Base-by-base conservation (phyloP, 2,797 vertebrate genomes). In the Pangasius larnaudii region DNA sequence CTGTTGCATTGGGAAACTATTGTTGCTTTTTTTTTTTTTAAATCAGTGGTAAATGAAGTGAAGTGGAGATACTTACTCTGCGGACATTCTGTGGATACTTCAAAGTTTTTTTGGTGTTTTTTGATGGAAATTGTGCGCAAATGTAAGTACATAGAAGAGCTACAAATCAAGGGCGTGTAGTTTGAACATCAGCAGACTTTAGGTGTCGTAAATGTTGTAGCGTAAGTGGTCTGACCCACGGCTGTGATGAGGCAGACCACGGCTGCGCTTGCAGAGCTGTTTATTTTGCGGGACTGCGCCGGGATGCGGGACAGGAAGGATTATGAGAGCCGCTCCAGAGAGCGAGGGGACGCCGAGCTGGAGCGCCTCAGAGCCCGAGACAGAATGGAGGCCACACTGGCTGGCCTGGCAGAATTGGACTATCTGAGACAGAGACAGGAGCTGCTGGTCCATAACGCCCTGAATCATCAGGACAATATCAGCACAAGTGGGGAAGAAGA, bases 351-450 rank as follows among this genome's bases (percentile, higher is more conserved):
- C 81, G 91, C 84, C 14, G 92, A 92, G 36, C 49, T 88, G 90
- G 96, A 96, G 90, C 94, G 96, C 84, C 75, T 53, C 61, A 24
- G 49, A 86, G 75, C 96, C 82, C 95, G 97, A 74, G 97, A 98
- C 93, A 94, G 97, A 84, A 94, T 98, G 94, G 97, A 97, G 88
- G 97, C 97, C 92, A 95, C 97, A 46, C 93, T 96, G 90, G 97
- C 97, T 65, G 97, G 97, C 3, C 93, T 99, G 89, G 96, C 93
- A n/a, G 98, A 99, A 94, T 95, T 98, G 96, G 96, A 96, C n/a
- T 95, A 95, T 90, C 95, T 98, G 93, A 94, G 97, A 87, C 96
- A 95, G 91, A 95, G 97, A 85, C 98, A 99, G 93, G 96, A 97
- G 93, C 92, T 94, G 91, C 95, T 97, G 94, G 97, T 98, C 89